A percentile compares a stretch with the other conserved stretches of the same genome.
These are phyloP conservation scores for Harlomillsia oculata DNA, from an alignment of 1,140 invertebrate species.

Conservation along the genomic window DNA sequence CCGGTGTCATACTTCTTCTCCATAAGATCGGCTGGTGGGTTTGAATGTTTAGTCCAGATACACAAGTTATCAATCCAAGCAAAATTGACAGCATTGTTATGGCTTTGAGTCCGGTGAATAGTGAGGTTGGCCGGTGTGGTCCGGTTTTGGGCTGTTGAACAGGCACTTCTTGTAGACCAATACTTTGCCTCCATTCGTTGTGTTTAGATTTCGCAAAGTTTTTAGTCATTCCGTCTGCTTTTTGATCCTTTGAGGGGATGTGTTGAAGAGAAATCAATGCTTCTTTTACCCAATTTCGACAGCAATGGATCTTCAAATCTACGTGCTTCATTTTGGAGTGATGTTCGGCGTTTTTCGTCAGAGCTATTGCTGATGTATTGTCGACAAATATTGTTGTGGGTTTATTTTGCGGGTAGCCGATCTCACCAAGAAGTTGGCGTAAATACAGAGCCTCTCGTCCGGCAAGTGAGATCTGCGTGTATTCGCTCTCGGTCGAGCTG, in stretches of 20 bases:
- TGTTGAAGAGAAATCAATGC: background rate
- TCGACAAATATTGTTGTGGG: conserved; percentile 12
- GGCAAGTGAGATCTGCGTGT: conserved; percentile 38
- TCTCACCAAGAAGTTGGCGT: conserved; percentile 36
- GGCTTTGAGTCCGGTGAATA: too few species aligned
- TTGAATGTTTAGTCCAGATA: too few species aligned
- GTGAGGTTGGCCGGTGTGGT: too few species aligned
- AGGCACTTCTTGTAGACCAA: background rate
- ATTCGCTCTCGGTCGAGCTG: conserved; percentile 40
- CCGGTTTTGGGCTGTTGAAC: background rate
- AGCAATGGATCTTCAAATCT: conserved; percentile 36
- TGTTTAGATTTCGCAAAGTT: too few species aligned
- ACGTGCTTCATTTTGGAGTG: conserved; percentile 37
- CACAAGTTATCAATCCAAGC: too few species aligned
- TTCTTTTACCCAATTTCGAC: conserved; percentile 27
- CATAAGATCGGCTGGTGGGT: too few species aligned
- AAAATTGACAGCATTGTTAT: too few species aligned
- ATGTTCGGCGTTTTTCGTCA: conserved; percentile 29
- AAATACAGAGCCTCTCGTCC: conserved; percentile 39
- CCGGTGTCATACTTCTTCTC: too few species aligned
- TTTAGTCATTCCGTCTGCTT: conserved; percentile 13
- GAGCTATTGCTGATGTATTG: conserved; percentile 36
- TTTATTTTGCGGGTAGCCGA: conserved; percentile 18
- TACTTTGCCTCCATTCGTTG: background rate
- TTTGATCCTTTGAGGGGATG: background rate